Percentiles rank a stretch among this genome's conserved stretches.
Conservation (phyloP, 2,797 vertebrate genomes). For the Falco naumanni region DNA sequence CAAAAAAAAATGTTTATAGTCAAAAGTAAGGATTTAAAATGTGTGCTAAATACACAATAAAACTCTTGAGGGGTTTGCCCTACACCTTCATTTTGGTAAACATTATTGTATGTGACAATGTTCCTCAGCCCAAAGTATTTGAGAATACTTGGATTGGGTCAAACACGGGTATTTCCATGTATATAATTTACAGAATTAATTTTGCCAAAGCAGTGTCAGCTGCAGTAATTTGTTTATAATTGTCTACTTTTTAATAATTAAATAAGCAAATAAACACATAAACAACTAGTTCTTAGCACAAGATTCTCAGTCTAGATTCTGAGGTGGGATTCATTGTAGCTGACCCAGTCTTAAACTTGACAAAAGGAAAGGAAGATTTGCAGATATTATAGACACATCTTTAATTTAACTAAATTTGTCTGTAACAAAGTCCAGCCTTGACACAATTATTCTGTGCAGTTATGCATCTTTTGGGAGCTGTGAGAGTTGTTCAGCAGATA, state of each 20-base stretch:
- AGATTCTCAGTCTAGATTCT: neutral
- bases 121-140: neutral
- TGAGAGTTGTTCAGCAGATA: neutral
- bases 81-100: neutral
- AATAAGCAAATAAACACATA: no score
- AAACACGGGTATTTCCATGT: neutral
- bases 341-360: neutral
- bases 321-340: neutral
- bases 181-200: neutral
- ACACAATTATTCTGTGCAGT: neutral
- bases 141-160: neutral
- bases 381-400: neutral
- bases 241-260: neutral
- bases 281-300: neutral
- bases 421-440: neutral
- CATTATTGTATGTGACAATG: neutral
- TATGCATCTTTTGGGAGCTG: neutral
- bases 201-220: neutral
- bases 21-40: neutral
- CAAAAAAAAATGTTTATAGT: neutral
- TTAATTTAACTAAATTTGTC: neutral
- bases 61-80: accelerated
- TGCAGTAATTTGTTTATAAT: neutral
- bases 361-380: neutral
- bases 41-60: neutral